Evolutionary conservation across 2,113 vertebrate genomes (phyloP).

Genomic region (Calonectris borealis): DNA sequence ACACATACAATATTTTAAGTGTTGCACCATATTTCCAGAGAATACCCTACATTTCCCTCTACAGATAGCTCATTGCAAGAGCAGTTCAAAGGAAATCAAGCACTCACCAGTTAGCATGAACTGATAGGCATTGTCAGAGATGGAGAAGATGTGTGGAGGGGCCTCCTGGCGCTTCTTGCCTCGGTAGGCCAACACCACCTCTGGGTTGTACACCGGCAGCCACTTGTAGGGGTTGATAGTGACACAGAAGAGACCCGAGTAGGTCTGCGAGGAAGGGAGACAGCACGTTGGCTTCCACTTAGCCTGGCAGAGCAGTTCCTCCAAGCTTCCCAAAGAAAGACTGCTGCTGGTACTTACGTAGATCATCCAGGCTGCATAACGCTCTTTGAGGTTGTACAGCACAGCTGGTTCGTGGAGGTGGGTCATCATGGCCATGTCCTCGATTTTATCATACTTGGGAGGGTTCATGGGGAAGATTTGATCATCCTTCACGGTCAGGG

Average conservation of each 20-base stretch:
- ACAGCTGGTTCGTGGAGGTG: conserved; percentile 84
- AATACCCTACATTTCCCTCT: neutral
- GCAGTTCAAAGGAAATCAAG: neutral
- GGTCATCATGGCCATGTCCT: conserved; percentile 93
- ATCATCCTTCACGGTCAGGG: no score
- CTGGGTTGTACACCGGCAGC: conserved; percentile 76
- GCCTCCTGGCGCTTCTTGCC: conserved; percentile 76
- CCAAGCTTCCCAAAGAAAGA: neutral
- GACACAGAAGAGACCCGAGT: conserved; percentile 77
- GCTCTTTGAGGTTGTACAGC: conserved; percentile 87
- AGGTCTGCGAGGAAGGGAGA: conserved; percentile 58
- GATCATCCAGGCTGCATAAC: conserved; percentile 85
- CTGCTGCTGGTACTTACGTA: conserved; percentile 73
- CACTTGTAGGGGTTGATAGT: conserved; percentile 81
- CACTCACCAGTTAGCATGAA: conserved; percentile 55
- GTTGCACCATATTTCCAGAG: neutral
- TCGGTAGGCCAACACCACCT: conserved; percentile 71
- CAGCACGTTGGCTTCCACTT: conserved; percentile 19
- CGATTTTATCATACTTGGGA: conserved; percentile 82
- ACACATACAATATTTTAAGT: accelerated
- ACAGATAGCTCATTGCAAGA: neutral
- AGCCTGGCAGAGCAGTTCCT: neutral
- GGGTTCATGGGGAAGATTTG: conserved; percentile 54
- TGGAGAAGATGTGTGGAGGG: conserved; percentile 77
- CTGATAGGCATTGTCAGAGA: conserved; percentile 78